phyloP scores from a whole-genome alignment of 2,113 vertebrate species.

The Ovis canadensis region DNA sequence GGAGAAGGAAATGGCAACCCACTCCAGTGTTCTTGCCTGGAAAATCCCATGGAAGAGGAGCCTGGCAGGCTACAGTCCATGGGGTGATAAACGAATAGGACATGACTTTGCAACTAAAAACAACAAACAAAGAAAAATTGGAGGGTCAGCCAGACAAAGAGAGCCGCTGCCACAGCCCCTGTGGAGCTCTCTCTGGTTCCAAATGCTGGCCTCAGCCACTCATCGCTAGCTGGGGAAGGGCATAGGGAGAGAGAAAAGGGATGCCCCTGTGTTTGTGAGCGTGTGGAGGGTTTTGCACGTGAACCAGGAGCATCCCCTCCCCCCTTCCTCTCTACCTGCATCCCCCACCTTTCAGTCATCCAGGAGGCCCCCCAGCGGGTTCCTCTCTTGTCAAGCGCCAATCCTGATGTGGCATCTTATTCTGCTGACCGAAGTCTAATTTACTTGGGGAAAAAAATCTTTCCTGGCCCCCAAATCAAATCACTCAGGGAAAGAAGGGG shows the following conservation, averaged over 20 bases:
- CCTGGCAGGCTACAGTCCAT: not conserved
- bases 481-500: slow-evolving; percentile 56
- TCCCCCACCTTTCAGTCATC: no score
- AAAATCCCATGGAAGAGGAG: not conserved
- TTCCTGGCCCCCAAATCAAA: slow-evolving; percentile 65
- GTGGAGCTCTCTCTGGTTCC: not conserved
- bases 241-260: rapidly evolving
- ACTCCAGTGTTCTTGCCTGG: not conserved
- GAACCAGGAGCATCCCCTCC: not conserved
- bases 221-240: no score
- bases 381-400: not conserved
- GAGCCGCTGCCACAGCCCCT: not conserved
- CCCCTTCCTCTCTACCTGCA: rapidly evolving
- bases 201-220: not conserved
- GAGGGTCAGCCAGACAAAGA: not conserved
- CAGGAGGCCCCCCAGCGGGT: not conserved
- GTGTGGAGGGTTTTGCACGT: rapidly evolving
- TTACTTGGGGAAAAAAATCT: slow-evolving; percentile 35
- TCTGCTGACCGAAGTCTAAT: slow-evolving; percentile 68
- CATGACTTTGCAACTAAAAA: not conserved
- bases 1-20: not conserved
- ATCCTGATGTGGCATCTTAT: not conserved
- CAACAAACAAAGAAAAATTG: not conserved
- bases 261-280: rapidly evolving
- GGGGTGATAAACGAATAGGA: not conserved